phyloP scores from a whole-genome alignment of 2,888 invertebrate species.

The Nomada ruficornis region DNA sequence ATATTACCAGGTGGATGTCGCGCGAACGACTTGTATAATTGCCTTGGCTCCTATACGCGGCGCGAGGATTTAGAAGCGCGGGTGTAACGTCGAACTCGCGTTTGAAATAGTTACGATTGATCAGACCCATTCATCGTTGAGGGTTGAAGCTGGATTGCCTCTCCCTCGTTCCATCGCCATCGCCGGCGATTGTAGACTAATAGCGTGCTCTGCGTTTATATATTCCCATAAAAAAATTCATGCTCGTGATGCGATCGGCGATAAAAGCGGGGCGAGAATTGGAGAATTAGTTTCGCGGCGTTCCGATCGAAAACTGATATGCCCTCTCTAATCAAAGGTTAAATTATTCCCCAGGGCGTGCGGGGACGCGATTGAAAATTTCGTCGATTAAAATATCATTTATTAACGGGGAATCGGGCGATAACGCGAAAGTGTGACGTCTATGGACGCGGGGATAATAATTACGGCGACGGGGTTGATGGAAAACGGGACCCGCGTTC shows the following conservation, averaged over 20 bases:
- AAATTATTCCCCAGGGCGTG: background rate
- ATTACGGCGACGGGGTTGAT: background rate
- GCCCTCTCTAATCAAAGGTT: background rate
- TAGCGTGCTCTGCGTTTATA: background rate
- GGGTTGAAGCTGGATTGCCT: constrained; percentile 15
- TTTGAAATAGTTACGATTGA: constrained; percentile 30
- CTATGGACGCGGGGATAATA: constrained; percentile 1
- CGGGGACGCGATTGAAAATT: background rate
- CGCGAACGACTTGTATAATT: constrained; percentile 12
- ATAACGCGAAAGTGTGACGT: constrained; percentile 26
- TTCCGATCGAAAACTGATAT: background rate
- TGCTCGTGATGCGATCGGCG: background rate
- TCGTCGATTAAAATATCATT: constrained; percentile 19
- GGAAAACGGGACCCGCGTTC: background rate
- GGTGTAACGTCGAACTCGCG: constrained; percentile 1
- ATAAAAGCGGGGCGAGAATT: background rate
- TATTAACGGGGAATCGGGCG: constrained; percentile 8
- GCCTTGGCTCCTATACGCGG: background rate
- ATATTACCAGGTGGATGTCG: background rate
- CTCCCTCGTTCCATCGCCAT: constrained; percentile 13
- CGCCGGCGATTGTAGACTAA: constrained; percentile 18
- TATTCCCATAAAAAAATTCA: background rate
- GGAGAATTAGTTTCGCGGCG: background rate
- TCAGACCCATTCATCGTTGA: constrained; percentile 6
- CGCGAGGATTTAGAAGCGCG: constrained; percentile 3